Base-by-base conservation (phyloP, 2,797 vertebrate species). In the Oreochromis grahami region DNA sequence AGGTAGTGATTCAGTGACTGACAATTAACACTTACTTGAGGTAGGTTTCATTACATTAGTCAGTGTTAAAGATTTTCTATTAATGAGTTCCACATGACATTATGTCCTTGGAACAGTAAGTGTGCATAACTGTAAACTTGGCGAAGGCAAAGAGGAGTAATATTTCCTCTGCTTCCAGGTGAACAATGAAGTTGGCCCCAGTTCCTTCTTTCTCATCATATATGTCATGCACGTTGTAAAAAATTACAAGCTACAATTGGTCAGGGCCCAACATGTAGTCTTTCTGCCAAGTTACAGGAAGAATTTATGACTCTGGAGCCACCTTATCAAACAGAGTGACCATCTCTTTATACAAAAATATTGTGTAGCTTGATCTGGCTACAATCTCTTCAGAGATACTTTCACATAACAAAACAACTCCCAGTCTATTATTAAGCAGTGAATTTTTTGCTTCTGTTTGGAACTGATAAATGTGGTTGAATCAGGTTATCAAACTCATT, bases 401-500 rank as follows among this genome's bases (percentile, higher is more conserved):
- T 51, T 86, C 24, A 79, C 24, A 76, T 36, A 32, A 68, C 53
- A 84, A 72, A 19, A 60, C 52, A 51, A 41, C 38, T 60, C 82
- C 14, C 36, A 36, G 43, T 4, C 13, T 19, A 21, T 51, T 82
- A 78, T 76, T 56, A 53, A 50, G 55, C 53, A 43, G 4, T 53
- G 7, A 8, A 36, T 83, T 86, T 60, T 52, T 43, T 70, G 21
- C 74, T 29, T 68, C 78, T 51, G 32, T 68, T 79, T 36, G 52
- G 56, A 74, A 26, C 45, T 83, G 52, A 89, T 80, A 86, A 83
- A 85, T 80, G 4, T 21, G 34, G 51, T 82, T 41, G 78, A 78
- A 84, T 51, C 32, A 76, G 78, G 83, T 78, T 85, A 89, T 89
- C 45, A 78, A 76, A 77, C 12, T 32, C 48, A 41, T 29, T 77